phyloP scores from a whole-genome alignment of 1,140 invertebrate genomes.

The Eufriesea mexicana region DNA sequence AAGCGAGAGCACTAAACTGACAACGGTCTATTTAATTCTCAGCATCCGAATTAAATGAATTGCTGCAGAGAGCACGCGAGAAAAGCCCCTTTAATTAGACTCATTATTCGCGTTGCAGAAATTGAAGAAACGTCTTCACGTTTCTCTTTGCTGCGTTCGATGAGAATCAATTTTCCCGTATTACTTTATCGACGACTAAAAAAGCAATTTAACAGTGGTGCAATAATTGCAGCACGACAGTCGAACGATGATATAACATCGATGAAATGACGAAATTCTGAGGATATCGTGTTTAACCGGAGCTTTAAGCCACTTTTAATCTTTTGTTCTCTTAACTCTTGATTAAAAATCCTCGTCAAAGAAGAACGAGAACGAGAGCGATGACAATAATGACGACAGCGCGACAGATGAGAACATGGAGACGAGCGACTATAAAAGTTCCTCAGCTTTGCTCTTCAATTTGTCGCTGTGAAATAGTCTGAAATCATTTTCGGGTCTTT shows the following conservation, averaged over 20 bases:
- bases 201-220: background rate
- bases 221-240: background rate
- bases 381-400: background rate
- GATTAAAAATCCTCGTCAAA: conserved; percentile 26
- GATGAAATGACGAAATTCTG: background rate
- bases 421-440: conserved; percentile 1
- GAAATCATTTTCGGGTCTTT: background rate
- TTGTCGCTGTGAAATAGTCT: background rate
- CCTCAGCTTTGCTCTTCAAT: background rate
- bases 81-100: conserved; percentile 5
- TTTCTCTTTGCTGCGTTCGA: no score
- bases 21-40: conserved; percentile 2
- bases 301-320: background rate
- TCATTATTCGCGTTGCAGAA: background rate
- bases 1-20: background rate
- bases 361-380: conserved; percentile 11
- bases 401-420: background rate
- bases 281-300: background rate
- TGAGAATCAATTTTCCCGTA: background rate
- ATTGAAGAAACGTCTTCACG: background rate
- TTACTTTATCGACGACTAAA: background rate
- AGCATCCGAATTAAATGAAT: background rate
- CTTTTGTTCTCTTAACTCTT: background rate
- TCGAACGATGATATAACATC: background rate
- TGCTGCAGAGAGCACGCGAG: background rate